phyloP scores from a whole-genome alignment of 2,797 vertebrate genomes.

The Paratrypauchen microcephalus region DNA sequence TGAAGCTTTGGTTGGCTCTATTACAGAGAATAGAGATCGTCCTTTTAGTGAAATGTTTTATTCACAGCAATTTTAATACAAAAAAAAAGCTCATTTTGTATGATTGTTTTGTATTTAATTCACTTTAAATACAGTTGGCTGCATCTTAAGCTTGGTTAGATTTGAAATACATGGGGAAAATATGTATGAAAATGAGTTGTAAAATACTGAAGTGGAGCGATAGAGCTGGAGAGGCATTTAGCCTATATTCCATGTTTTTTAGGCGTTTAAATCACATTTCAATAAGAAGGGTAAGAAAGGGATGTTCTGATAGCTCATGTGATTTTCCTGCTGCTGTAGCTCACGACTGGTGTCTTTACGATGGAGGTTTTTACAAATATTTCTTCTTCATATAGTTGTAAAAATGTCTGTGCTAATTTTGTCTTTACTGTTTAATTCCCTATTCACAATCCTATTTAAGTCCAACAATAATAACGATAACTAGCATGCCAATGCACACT shows the following conservation, averaged over 20 bases:
- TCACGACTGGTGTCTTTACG: background rate
- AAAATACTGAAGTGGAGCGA: background rate
- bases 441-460: too few relatives aligned
- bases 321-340: background rate
- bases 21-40: background rate
- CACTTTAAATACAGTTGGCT: background rate
- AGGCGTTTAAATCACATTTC: background rate
- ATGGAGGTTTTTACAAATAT: background rate
- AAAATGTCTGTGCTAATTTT: too few relatives aligned
- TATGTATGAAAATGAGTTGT: background rate
- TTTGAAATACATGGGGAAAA: background rate
- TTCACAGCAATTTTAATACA: background rate
- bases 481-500: too few relatives aligned
- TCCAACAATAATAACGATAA: too few relatives aligned
- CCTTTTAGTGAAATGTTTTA: background rate
- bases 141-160: background rate
- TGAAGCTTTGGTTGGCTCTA: too few relatives aligned
- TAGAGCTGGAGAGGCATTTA: background rate
- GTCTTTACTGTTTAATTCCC: too few relatives aligned
- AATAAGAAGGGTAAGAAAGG: background rate
- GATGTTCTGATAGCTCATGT: background rate
- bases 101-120: background rate
- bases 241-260: background rate
- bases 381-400: too few relatives aligned
- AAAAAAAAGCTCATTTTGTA: background rate